Base-by-base conservation (phyloP, 35 echinoderm and acorn worm species). In the Ophiothrix spiculata region DNA sequence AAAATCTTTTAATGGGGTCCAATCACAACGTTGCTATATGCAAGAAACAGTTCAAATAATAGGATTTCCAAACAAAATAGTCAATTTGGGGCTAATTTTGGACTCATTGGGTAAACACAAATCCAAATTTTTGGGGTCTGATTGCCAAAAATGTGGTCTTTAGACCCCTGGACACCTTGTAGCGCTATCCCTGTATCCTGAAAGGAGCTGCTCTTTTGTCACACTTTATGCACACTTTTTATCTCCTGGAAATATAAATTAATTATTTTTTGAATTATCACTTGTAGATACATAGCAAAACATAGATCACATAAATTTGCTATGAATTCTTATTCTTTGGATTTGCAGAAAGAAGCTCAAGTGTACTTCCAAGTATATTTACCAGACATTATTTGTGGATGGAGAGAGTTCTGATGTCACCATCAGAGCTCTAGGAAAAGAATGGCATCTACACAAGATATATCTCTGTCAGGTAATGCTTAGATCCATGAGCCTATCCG, bases 281-380 rank as follows among this genome's bases (percentile, higher is more conserved):
- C n/a, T 11, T 31, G 0, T 33, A 31, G 8, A 1, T 31, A 31
- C 64, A 31, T 74, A 21, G 6, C 33, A 21, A 6, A 74, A 3
- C 33, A 0, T 74, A 31, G 64, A 11, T 33, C 28, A 74, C 19
- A 74, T 11, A 8, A 31, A 21, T 74, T 74, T 8, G 6, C 4
- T 25, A 36, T 37, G 36, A 11, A 78, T 35, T 37, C 76, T 37
- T 0, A 36, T 23, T 78, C 11, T 33, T 35, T 79, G n/a, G n/a
- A n/a, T 85, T 83, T 23, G 35, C 75, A 98, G 95, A 37, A 98
- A 98, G 80, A 93, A 92, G 64, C 39, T 98, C 41, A 93, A 98
- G 46, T 93, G 76, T 23, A 98, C 95, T 36, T 90, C 95, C 37
- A 93, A 94, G 79, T 98, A 98, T 77, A 98, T 98, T 77, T 98